phyloP scores from a whole-genome alignment of 2,888 invertebrate genomes.

The Halictus quadricinctus region DNA sequence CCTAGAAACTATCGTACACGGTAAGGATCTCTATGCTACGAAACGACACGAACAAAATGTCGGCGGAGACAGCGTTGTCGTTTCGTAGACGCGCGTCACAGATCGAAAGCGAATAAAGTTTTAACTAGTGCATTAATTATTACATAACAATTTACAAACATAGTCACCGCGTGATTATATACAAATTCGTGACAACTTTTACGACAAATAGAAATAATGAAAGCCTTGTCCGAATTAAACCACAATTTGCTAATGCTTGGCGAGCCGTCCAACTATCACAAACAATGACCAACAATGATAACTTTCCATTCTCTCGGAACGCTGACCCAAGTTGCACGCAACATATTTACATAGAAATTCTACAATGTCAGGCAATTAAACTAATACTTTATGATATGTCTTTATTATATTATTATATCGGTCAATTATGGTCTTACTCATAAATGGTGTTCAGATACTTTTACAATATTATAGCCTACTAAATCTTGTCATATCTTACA shows the following conservation, averaged over 20 bases:
- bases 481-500: conserved; percentile 46
- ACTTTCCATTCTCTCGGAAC: conserved; percentile 44
- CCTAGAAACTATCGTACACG: conserved; percentile 37
- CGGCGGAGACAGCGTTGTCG: conserved; percentile 12
- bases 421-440: conserved; percentile 75
- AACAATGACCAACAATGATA: conserved; percentile 26
- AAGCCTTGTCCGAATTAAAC: conserved; percentile 43
- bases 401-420: conserved; percentile 80
- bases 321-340: conserved; percentile 77
- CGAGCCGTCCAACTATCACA: conserved; percentile 1
- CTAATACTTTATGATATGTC: conserved; percentile 81
- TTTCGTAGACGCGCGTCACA: conserved; percentile 41
- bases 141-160: conserved; percentile 77
- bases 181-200: conserved; percentile 59
- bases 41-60: conserved; percentile 47
- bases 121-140: conserved; percentile 66
- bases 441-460: conserved; percentile 68
- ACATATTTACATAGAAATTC: conserved; percentile 79
- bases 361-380: conserved; percentile 81
- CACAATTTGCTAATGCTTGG: conserved; percentile 28
- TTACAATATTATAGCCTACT: conserved; percentile 59
- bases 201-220: conserved; percentile 48
- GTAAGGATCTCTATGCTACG: conserved; percentile 37
- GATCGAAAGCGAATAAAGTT: conserved; percentile 67
- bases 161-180: conserved; percentile 69